Evolutionary conservation across 2,113 vertebrate genomes (phyloP).

Genomic region (Dasyurus viverrinus): DNA sequence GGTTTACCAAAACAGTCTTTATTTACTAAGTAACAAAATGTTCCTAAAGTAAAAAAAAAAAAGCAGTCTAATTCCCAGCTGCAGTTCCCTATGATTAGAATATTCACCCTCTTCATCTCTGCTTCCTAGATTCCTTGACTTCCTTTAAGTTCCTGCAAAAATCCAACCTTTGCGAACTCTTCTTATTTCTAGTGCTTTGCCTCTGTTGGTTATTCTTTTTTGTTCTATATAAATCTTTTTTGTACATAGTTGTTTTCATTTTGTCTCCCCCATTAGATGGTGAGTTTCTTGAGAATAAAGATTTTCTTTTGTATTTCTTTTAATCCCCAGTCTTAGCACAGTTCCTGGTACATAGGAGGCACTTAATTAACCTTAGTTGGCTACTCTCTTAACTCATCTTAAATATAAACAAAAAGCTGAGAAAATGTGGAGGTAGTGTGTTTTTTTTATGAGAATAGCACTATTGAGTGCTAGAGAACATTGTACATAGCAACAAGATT

Average conservation of each 20-base stretch:
- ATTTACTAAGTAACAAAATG: background rate
- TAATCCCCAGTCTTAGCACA: background rate
- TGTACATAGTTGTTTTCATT: background rate
- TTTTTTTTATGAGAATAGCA: background rate
- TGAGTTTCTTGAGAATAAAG: background rate
- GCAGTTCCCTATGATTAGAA: too few species aligned
- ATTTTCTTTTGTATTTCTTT: background rate
- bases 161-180: background rate
- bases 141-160: background rate
- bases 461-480: background rate
- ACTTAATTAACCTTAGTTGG: background rate
- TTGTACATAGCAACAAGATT: too few species aligned
- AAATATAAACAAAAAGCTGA: background rate
- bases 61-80: background rate
- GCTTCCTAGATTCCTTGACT: background rate
- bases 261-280: background rate
- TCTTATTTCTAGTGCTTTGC: background rate
- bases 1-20: background rate
- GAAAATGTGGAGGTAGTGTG: background rate
- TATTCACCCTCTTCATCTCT: background rate
- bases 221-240: background rate
- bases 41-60: background rate
- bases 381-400: background rate
- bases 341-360: too few species aligned
- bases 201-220: background rate